Evolutionary conservation across 2,888 invertebrate species (phyloP).

Genomic region (Luperina nickerlii): DNA sequence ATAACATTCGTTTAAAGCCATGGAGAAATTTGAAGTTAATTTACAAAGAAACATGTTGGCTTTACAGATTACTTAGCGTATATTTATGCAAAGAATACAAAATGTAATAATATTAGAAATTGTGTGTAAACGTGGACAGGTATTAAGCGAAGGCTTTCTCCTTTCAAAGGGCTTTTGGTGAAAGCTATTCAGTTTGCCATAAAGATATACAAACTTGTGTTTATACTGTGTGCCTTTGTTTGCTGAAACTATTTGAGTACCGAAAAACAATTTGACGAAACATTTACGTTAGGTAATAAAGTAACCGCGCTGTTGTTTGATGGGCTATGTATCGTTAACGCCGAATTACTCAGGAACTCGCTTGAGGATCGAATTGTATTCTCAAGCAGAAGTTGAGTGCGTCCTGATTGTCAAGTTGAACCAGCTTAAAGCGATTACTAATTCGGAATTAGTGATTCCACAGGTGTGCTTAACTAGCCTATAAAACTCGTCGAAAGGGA

Average conservation of each 20-base stretch:
- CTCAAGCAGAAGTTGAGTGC: conserved; percentile 53
- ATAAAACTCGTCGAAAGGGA: conserved; percentile 57
- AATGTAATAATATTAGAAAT: conserved; percentile 52
- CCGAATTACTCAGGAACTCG: conserved; percentile 67
- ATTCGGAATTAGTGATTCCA: conserved; percentile 64
- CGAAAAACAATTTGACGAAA: conserved; percentile 71
- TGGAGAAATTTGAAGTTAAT: conserved; percentile 67
- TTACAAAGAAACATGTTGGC: conserved; percentile 69
- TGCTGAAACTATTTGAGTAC: conserved; percentile 62
- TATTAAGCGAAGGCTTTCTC: conserved; percentile 69
- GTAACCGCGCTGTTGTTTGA: conserved; percentile 70
- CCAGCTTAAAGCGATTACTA: conserved; percentile 59
- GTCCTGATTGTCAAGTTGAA: conserved; percentile 46
- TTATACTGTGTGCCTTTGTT: conserved; percentile 53
- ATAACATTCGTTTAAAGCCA: conserved; percentile 15
- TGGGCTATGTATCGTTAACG: conserved; percentile 62
- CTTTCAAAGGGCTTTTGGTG: conserved; percentile 69
- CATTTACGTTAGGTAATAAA: conserved; percentile 66
- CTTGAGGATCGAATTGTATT: conserved; percentile 59
- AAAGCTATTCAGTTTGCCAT: conserved; percentile 67
- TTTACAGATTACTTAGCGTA: conserved; percentile 71
- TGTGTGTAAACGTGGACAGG: conserved; percentile 57
- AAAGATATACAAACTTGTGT: conserved; percentile 48
- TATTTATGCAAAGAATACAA: conserved; percentile 40
- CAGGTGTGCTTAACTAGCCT: conserved; percentile 68